Conservation (phyloP, 2,113 vertebrate species). For the Spea multiplicata region DNA sequence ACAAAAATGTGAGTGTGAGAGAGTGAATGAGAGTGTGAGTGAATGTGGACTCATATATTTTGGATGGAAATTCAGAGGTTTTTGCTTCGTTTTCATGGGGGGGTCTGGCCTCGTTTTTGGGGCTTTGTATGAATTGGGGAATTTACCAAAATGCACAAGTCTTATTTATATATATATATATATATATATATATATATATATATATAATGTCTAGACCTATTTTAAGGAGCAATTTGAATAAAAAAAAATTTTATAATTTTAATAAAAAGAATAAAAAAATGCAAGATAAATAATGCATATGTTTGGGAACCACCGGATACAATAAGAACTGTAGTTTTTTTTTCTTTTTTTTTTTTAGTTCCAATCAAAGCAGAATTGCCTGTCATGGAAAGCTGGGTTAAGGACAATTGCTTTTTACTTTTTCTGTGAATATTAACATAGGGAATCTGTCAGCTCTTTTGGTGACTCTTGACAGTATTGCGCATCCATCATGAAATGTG, state of each 20-base stretch:
- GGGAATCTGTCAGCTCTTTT: slow-evolving; percentile 21
- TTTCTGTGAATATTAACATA: slow-evolving; percentile 12
- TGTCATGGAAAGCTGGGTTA: background rate
- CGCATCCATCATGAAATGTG: slow-evolving; percentile 33
- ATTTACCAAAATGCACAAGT: no score
- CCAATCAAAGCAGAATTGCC: background rate
- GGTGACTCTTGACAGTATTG: slow-evolving; percentile 14
- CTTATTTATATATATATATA: background rate
- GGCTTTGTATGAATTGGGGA: no score
- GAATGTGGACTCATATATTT: no score
- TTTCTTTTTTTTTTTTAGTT: background rate
- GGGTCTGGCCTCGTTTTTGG: no score
- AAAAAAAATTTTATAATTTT: no score
- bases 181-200: slow-evolving; percentile 1
- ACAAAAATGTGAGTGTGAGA: no score
- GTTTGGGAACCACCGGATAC: background rate
- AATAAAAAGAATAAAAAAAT: no score
- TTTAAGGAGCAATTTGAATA: no score
- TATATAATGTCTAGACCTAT: background rate
- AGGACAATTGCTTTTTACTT: background rate
- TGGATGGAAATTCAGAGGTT: no score
- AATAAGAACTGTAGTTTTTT: slow-evolving; percentile 4
- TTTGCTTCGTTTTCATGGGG: no score
- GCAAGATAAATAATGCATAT: background rate
- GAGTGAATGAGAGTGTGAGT: no score